Base-by-base conservation (phyloP, 2,797 vertebrate genomes). In the Falco rusticolus region DNA sequence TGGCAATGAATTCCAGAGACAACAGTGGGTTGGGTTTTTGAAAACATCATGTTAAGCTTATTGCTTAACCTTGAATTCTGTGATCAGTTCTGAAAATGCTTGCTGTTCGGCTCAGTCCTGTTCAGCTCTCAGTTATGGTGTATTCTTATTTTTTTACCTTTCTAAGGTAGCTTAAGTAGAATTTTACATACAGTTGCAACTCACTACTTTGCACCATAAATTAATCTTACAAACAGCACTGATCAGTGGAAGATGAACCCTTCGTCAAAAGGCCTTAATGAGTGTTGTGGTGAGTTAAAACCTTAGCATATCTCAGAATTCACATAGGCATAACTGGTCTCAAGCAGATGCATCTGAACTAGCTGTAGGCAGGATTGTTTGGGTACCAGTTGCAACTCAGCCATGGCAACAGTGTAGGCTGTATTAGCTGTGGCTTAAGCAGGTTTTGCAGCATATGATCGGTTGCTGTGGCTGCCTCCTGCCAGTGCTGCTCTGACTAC, bases 331-430 rank as follows among this genome's bases (percentile, higher is more conserved):
- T 54, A 83, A 68, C 26, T 10, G 21, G 57, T 54, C 41, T 47
- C 0, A 14, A 95, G 79, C 84, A 95, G 90, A 91, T 50, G 78
- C 84, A 50, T 76, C 84, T 85, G 82, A 93, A 77, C 29, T 50
- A 89, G 56, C 79, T 84, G 91, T 93, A 61, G 94, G 95, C 96
- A 95, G 94, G 74, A 78, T 31, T 93, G 84, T 88, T 94, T 94
- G 89, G 94, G 93, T 95, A 92, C 89, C 72, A 51, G 64, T 65
- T 96, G 78, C 71, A 81, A 20, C 91, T 94, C 76, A 91, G 76
- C 96, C 84, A 86, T 93, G 76, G 94, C 85, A 94, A 95, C 94
- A 69, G 84, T 79, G 64, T 37, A 61, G 92, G 87, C 76, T 88
- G 57, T 86, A 83, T 88, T 91, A 96, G 84, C 88, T 76, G 72